Base-by-base conservation (phyloP, 2,113 vertebrate species). In the Lophochroa leadbeateri region DNA sequence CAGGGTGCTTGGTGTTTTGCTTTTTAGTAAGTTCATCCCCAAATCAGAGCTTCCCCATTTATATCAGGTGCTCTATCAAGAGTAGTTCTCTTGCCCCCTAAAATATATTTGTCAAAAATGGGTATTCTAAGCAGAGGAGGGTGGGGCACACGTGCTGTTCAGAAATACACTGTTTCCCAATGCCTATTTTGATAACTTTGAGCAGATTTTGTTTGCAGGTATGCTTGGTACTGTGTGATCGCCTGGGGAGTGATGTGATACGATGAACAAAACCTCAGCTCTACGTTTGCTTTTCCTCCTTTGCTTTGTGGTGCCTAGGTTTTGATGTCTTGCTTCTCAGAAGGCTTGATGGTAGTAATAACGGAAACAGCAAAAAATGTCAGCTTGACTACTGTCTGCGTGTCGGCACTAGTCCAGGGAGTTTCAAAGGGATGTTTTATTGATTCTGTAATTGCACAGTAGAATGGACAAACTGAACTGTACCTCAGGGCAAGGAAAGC, bases 391-490 rank as follows among this genome's bases (percentile, higher is more conserved):
- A 97, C 97, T 98, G 97, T 97, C 97, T 98, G 98, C 98, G 41
- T 98, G 98, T 98, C 95, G 93, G 97, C 98, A 98, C 98, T 98
- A 97, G 98, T 98, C 98, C 97, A 95, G 98, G 97, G 97, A 98
- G 97, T 99, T 99, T 98, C 98, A 99, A 98, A 99, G 98, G 97
- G 98, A 98, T 98, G 97, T 98, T 99, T 99, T 98, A 99, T 98
- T 98, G 98, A 97, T 98, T 98, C 97, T 98, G 98, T 98, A 98
- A 98, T 98, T 97, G 98, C 97, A 95, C 95, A 97, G 98, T 96
- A 97, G 97, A 97, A 98, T 97, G 98, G 98, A 98, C 98, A 97
- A 97, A 95, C 90, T 95, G 97, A 97, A 98, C 95, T 97, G 97
- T 97, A 98, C 98, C 98, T 98, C 78, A 90, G 97, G 98, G 98